Evolutionary conservation across 1,140 invertebrate genomes (phyloP), one percentile per base, ranked within the genome.

Genomic region (Psilanteris sp.): DNA sequence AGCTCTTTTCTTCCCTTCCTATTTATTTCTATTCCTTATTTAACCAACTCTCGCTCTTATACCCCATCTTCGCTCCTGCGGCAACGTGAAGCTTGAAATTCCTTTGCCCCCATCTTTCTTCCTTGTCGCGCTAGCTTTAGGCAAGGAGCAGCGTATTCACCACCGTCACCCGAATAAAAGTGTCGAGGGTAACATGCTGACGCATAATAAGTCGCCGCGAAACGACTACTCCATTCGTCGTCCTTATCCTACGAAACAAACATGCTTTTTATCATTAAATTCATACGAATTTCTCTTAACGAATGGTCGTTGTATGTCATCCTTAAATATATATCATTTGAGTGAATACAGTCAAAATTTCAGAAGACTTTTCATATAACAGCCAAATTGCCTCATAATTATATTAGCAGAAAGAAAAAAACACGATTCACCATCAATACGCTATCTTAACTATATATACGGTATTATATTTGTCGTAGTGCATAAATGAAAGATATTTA

Each of bases 1-100:
- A 87, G 85, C 85, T 87, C 85, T 80, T 87, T 87, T 87, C 85
- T 87, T 87, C 82, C 82, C 85, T 87, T 83, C 84, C 82, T 87
- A 87, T 86, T 87, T 86, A 85, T 87, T 85, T 84, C 84, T 86
- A 82, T 83, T 87, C 85, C 84, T 87, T 86, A 86, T 87, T 85
- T 87, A 87, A 87, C 85, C 81, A 83, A 80, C 82, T 81, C 78
- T 74, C 54, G 32, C 79, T 80, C 57, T 41, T 43, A 52, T 50
- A 54, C 62, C 70, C 71, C 54, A 59, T 81, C 79, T 76, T 79
- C 79, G 59, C 75, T 78, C 78, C 78, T 77, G 66, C 79, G 77
- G 74, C 75, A 62, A 59, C 76, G 54, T 34, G 73, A 64, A 48
- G 39, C 67, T 76, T 41, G 64, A 68, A 62, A 76, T 76, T 73